Percentiles rank a stretch among this genome's conserved stretches.
These are phyloP conservation scores for Natator depressus DNA, from an alignment of 2,113 vertebrate genomes.

Conservation along the genomic window DNA sequence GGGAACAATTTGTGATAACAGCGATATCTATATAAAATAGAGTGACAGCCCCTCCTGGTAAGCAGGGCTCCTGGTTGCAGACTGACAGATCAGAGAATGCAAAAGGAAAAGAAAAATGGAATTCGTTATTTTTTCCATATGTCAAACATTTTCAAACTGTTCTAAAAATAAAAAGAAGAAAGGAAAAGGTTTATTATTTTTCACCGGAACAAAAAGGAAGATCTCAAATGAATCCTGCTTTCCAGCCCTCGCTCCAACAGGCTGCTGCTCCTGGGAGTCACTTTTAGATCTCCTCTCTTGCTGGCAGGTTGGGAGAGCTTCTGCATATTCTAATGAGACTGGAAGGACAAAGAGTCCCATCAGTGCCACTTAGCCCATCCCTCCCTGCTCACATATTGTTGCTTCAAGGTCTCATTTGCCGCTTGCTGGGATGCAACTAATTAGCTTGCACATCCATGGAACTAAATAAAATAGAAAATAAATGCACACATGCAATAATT, in stretches of 20 bases:
- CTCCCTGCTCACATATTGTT: not conserved
- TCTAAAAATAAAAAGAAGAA: not conserved
- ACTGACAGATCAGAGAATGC: slow-evolving; percentile 56
- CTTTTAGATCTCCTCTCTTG: not conserved
- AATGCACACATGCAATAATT: rapidly evolving
- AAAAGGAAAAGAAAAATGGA: not conserved
- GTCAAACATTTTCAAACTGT: slow-evolving; percentile 27
- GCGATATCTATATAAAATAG: slow-evolving; percentile 25
- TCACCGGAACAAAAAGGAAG: not conserved
- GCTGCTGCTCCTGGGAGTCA: not conserved
- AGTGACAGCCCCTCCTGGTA: not conserved
- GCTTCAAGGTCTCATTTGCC: not conserved
- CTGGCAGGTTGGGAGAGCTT: not conserved
- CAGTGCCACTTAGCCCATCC: rapidly evolving
- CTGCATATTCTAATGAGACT: not conserved
- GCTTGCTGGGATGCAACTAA: rapidly evolving
- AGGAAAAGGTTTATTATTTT: not conserved
- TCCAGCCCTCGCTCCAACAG: not conserved
- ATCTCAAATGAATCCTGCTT: not conserved
- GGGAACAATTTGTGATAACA: not conserved
- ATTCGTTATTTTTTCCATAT: slow-evolving; percentile 18
- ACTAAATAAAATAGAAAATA: not conserved
- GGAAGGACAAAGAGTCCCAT: not conserved
- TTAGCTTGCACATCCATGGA: rapidly evolving
- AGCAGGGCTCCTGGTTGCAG: not conserved